phyloP scores from a whole-genome alignment of 2,113 vertebrate species.

The Prietella phreatophila region DNA sequence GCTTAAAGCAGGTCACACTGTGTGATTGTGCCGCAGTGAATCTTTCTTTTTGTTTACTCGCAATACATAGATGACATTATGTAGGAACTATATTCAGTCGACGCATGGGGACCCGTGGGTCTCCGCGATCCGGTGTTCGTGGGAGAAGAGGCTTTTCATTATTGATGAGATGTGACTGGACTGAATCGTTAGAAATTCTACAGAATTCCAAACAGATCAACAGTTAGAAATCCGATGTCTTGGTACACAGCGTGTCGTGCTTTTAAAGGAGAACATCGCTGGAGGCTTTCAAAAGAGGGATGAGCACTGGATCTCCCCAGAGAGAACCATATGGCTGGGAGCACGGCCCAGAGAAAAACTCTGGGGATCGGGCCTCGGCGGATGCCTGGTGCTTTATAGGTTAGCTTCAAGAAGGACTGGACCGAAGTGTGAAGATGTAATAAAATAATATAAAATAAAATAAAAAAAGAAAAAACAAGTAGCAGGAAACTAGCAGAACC shows the following conservation, averaged over 20 bases:
- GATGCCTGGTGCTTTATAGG: conserved; percentile 35
- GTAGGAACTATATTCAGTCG: conserved; percentile 13
- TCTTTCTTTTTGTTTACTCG: conserved; percentile 15
- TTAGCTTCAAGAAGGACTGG: conserved; percentile 20
- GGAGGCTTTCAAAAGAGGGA: conserved; percentile 43
- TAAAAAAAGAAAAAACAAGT: not conserved
- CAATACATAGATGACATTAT: conserved; percentile 2
- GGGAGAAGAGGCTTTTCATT: not conserved
- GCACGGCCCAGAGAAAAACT: conserved; percentile 38
- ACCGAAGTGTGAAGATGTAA: not conserved
- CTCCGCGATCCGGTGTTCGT: not conserved
- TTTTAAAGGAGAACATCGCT: conserved; percentile 30
- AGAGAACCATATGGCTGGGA: conserved; percentile 49
- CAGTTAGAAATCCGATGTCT: not conserved
- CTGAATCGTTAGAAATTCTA: not conserved
- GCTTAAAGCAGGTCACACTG: conserved; percentile 40
- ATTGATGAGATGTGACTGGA: conserved; percentile 29
- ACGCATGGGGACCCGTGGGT: not conserved
- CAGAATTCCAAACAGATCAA: not conserved
- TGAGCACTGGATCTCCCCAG: conserved; percentile 31
- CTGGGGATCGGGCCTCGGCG: conserved; percentile 33
- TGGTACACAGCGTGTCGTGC: not conserved
- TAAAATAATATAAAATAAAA: not conserved
- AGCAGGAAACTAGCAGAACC: not conserved
- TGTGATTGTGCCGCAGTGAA: not conserved